Conservation (phyloP, 2,797 vertebrate genomes). For the Petrocephalus schoutedeni region DNA sequence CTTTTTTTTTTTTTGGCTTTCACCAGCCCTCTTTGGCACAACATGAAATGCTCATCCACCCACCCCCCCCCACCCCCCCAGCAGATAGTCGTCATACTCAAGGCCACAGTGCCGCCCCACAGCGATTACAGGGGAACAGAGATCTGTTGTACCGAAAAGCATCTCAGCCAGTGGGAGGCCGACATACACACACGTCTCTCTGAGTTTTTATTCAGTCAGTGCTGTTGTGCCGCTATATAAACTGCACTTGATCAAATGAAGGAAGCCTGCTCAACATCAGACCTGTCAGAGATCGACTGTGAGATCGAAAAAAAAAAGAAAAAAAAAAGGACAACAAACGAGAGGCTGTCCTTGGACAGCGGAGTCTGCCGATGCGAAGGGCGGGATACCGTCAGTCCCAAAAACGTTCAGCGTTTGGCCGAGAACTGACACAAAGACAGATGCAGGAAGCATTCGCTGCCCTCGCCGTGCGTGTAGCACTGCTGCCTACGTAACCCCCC, state of each 20-base stretch:
- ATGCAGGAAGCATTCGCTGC: neutral
- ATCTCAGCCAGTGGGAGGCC: neutral
- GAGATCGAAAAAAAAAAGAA: neutral
- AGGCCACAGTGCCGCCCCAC: constrained; percentile 37
- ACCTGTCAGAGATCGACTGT: neutral
- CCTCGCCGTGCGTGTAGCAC: neutral
- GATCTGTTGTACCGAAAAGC: neutral
- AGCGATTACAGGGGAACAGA: constrained; percentile 7
- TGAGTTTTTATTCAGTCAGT: constrained; percentile 5
- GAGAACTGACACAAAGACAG: neutral
- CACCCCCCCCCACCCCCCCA: constrained; percentile 16
- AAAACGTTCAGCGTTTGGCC: neutral
- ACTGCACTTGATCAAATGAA: neutral
- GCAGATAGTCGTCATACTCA: constrained; percentile 41
- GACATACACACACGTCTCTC: constrained; percentile 31
- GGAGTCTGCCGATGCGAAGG: neutral
- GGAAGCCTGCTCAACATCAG: neutral
- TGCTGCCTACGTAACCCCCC: neutral
- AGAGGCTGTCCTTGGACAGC: neutral
- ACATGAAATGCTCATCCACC: constrained; percentile 44
- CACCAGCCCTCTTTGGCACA: constrained; percentile 38
- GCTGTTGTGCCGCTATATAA: neutral
- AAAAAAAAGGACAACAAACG: neutral
- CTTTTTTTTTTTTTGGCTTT: neutral
- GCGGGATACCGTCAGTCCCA: neutral